Conservation (phyloP, 2,113 vertebrate species). For the Sterna hirundo region DNA sequence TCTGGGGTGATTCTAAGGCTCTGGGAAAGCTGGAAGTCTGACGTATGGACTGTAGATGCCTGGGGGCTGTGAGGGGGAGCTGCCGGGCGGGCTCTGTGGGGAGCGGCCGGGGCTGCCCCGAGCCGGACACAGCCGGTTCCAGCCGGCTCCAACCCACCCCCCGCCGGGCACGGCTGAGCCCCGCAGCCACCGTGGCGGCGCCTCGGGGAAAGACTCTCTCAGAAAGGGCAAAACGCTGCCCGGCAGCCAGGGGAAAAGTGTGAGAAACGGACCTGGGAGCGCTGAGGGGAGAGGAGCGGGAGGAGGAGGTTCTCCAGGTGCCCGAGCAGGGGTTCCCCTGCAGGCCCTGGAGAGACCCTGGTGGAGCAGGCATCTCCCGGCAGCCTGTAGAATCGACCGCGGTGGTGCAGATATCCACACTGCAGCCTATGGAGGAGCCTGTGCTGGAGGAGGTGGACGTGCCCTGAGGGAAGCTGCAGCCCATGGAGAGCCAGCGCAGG, state of each 20-base stretch:
- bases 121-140: neutral
- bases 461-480: neutral
- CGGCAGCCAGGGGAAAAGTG: neutral
- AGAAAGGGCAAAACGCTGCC: neutral
- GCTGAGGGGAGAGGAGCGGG: accelerated
- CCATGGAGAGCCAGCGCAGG: accelerated
- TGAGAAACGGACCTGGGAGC: neutral
- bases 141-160: accelerated
- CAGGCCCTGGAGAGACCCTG: accelerated
- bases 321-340: accelerated
- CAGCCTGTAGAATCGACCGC: accelerated
- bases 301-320: accelerated
- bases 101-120: accelerated
- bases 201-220: accelerated
- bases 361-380: neutral
- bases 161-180: accelerated
- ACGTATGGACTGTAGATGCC: accelerated
- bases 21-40: neutral
- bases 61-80: accelerated
- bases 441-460: accelerated
- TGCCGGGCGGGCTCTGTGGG: neutral
- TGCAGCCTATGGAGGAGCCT: neutral
- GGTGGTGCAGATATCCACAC: neutral
- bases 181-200: accelerated
- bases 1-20: neutral